Evolutionary conservation across 2,797 vertebrate genomes (phyloP).

Genomic region (Mormyrus proboscirostris): DNA sequence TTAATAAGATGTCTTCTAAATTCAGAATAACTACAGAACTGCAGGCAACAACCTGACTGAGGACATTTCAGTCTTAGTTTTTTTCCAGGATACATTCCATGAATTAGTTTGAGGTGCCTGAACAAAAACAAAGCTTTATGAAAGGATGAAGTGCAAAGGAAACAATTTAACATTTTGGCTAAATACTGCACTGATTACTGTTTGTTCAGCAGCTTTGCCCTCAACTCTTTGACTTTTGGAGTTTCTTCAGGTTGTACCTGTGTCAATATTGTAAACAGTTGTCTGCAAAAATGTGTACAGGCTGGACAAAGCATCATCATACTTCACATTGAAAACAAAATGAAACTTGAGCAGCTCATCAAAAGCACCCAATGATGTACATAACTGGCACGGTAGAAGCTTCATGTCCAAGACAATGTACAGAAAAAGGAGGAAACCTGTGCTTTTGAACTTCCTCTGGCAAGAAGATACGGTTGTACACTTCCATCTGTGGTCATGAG

Average conservation of each 20-base stretch:
- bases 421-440: too few relatives aligned
- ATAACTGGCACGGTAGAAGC: neutral
- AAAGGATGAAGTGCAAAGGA: constrained; percentile 27
- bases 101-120: constrained; percentile 30
- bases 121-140: constrained; percentile 8
- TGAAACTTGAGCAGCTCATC: constrained; percentile 33
- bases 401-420: neutral
- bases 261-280: constrained; percentile 29
- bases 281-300: constrained; percentile 32
- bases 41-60: constrained; percentile 14
- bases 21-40: constrained; percentile 20
- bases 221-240: constrained; percentile 31
- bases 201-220: constrained; percentile 31
- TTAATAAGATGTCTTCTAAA: constrained; percentile 17
- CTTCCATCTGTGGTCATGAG: constrained; percentile 19
- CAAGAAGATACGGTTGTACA: constrained; percentile 31
- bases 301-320: constrained; percentile 27
- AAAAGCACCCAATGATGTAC: constrained; percentile 22
- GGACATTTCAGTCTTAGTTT: constrained; percentile 2
- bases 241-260: constrained; percentile 23
- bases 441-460: neutral
- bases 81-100: constrained; percentile 29
- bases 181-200: constrained; percentile 15
- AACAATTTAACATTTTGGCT: constrained; percentile 6
- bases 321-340: constrained; percentile 35